Conservation (phyloP, 2,797 vertebrate genomes). For the Sebastes goodei region DNA sequence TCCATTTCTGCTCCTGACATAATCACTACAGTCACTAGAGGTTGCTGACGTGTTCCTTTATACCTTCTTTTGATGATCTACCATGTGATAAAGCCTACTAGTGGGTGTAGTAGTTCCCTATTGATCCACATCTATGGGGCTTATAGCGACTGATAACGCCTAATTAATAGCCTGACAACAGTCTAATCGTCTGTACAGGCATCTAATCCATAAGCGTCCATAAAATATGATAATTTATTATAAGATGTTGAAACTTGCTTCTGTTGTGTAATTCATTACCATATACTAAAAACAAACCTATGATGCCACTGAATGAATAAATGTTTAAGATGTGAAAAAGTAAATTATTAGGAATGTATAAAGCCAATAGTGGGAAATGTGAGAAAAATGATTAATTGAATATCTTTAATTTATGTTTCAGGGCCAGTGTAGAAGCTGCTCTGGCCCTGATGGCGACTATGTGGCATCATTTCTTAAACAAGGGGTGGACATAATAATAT, state of each 20-base stretch:
- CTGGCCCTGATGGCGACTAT: neutral
- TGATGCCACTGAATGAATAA: neutral
- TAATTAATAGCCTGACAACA: no score
- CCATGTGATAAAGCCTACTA: no score
- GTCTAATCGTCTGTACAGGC: neutral
- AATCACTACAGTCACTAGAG: no score
- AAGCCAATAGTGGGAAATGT: neutral
- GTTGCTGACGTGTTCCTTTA: no score
- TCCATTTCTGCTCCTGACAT: no score
- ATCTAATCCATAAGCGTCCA: neutral
- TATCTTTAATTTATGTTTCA: neutral
- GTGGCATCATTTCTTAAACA: neutral
- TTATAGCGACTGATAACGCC: no score
- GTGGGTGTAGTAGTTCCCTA: no score
- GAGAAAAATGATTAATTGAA: neutral
- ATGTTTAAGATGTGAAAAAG: neutral
- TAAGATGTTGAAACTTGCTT: neutral
- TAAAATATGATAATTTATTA: neutral
- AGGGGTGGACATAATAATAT: neutral
- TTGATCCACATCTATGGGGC: no score
- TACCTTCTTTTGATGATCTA: no score
- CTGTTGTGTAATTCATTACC: neutral
- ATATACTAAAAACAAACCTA: neutral
- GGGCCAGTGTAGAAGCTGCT: neutral
- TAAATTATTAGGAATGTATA: slow-evolving; percentile 18